These are phyloP conservation scores for Glyphotaelius pellucidus DNA, from an alignment of 2,888 invertebrate genomes.

Conservation along the genomic window DNA sequence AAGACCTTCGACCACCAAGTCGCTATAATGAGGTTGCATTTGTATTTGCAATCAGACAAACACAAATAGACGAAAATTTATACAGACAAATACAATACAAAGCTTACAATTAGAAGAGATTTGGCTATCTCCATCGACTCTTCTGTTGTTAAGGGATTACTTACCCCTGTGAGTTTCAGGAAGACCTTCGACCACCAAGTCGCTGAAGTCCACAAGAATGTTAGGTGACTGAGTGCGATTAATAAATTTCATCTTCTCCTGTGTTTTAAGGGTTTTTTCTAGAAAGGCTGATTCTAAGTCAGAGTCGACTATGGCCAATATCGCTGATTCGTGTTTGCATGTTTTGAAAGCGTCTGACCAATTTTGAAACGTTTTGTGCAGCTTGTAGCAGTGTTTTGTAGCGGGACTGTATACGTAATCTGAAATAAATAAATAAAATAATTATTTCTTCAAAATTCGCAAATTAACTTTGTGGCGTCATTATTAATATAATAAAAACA, in stretches of 20 bases:
- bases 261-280: not conserved
- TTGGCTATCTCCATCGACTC: not conserved
- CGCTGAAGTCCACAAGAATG: not conserved
- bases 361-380: constrained; percentile 26
- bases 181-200: not conserved
- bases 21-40: too few relatives aligned
- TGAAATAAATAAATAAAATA: not conserved
- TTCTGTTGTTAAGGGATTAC: not conserved
- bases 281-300: not conserved
- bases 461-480: too few relatives aligned
- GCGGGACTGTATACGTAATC: not conserved
- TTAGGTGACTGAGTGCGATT: not conserved
- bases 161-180: not conserved
- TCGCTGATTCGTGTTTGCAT: constrained; percentile 39
- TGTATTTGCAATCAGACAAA: too few relatives aligned
- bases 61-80: too few relatives aligned
- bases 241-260: not conserved
- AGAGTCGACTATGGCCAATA: constrained; percentile 35
- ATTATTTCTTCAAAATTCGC: too few relatives aligned
- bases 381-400: constrained; percentile 38
- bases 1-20: not conserved
- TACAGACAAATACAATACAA: not conserved
- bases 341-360: constrained; percentile 47
- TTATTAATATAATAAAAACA: too few relatives aligned
- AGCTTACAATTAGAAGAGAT: not conserved